Conservation (phyloP, 2,888 invertebrate species). For the Siphlonurus alternatus region DNA sequence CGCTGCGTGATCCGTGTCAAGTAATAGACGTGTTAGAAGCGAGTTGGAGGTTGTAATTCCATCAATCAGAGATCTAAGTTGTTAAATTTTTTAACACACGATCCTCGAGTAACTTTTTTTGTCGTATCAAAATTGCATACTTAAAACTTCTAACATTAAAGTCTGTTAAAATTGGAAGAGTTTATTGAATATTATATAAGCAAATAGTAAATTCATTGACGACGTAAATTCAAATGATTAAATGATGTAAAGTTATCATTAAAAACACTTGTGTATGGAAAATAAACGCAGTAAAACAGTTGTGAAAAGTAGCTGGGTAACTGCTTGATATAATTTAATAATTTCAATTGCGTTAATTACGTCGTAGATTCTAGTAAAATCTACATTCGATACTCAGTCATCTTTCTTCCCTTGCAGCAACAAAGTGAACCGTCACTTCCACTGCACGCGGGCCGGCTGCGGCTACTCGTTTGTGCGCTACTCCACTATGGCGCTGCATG, state of each 20-base stretch:
- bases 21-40: background rate
- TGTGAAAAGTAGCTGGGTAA: too few species aligned
- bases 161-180: too few species aligned
- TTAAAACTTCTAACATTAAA: too few species aligned
- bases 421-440: conserved; percentile 55
- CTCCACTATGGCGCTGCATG: conserved; percentile 55
- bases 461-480: conserved; percentile 56
- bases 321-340: too few species aligned
- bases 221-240: too few species aligned
- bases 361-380: conserved; percentile 12
- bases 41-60: background rate
- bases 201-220: too few species aligned
- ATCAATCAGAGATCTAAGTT: background rate
- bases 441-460: conserved; percentile 51
- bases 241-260: too few species aligned
- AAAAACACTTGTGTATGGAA: too few species aligned
- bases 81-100: background rate
- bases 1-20: background rate
- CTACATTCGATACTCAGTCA: background rate
- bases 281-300: too few species aligned
- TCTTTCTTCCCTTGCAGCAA: conserved; percentile 30
- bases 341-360: background rate
- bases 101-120: too few species aligned
- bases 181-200: too few species aligned
- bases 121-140: too few species aligned